Percentiles rank a stretch among this genome's conserved stretches.
Conservation (phyloP, 1,140 invertebrate species). For the Diuraphis noxia region DNA sequence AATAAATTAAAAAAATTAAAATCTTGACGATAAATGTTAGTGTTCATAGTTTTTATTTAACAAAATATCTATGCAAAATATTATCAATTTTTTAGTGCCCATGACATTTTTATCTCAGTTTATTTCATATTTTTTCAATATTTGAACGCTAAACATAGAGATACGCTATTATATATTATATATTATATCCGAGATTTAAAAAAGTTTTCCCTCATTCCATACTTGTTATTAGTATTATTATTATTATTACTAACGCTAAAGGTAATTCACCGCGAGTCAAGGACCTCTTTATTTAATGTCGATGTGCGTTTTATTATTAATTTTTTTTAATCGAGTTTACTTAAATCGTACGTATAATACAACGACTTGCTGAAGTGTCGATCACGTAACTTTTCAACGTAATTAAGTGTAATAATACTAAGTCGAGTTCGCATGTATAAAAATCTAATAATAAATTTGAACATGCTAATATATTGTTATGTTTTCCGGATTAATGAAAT, state of each 20-base stretch:
- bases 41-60: background rate
- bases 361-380: background rate
- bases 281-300: background rate
- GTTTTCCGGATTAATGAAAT: background rate
- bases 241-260: background rate
- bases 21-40: background rate
- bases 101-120: background rate
- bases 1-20: too few species aligned
- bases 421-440: background rate
- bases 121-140: background rate
- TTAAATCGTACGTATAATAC: background rate
- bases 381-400: background rate
- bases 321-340: constrained; percentile 9
- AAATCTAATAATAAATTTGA: background rate
- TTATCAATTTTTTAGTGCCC: background rate
- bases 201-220: background rate
- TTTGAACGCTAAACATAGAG: background rate
- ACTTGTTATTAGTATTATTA: background rate
- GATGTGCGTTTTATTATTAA: constrained; percentile 9
- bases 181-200: constrained; percentile 8
- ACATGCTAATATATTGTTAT: background rate
- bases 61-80: background rate
- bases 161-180: too few species aligned
- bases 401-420: constrained; percentile 4
- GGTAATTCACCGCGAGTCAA: background rate